These are phyloP conservation scores for Chlorodrepanis virens DNA, from an alignment of 2,113 vertebrate species.

Conservation along the genomic window DNA sequence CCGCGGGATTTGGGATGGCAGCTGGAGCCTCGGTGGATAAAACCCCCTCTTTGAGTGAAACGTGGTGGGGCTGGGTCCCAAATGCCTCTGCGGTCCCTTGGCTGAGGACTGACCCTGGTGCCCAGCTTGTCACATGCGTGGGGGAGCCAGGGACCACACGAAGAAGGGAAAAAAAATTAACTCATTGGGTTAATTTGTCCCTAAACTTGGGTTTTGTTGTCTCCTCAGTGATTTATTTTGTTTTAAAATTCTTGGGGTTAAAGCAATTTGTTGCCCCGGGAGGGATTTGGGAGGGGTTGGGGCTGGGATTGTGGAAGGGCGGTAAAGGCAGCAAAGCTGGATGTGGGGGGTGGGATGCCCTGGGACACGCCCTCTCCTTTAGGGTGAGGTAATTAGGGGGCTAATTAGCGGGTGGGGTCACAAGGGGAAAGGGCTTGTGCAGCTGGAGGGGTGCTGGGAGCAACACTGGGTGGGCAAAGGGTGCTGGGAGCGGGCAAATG, in stretches of 20 bases:
- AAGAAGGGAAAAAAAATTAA: background rate
- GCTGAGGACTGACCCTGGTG: background rate
- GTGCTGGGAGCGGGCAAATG: background rate
- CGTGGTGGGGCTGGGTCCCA: background rate
- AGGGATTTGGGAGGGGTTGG: too few species aligned
- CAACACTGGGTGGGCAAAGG: background rate
- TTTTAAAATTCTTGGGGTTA: background rate
- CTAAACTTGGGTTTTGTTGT: background rate
- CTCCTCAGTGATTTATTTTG: background rate
- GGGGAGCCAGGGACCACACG: background rate
- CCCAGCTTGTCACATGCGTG: background rate
- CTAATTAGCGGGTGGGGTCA: background rate
- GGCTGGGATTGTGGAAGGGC: background rate
- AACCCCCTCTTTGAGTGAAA: background rate
- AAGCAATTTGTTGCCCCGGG: background rate
- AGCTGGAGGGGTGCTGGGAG: background rate
- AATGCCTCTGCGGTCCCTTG: background rate
- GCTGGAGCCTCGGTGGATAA: background rate
- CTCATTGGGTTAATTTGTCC: background rate
- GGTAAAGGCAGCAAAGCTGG: accelerated
- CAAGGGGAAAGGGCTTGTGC: too few species aligned
- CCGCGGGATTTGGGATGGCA: background rate
- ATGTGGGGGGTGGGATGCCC: background rate
- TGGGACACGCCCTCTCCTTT: background rate
- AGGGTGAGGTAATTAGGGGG: background rate